These are phyloP conservation scores for Poeciliopsis gracilis DNA, from an alignment of 2,797 vertebrate genomes.

Conservation along the genomic window DNA sequence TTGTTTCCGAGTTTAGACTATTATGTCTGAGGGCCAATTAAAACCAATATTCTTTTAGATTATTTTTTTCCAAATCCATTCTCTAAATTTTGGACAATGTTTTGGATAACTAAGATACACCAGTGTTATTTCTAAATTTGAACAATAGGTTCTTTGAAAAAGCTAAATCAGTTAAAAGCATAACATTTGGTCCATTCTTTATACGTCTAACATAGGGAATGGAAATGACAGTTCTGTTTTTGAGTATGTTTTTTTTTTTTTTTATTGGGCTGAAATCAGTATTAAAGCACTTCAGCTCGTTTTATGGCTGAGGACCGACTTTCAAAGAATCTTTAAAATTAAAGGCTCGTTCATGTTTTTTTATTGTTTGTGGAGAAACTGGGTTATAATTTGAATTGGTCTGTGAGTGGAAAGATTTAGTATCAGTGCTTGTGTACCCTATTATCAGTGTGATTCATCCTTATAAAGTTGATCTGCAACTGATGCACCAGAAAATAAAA, in stretches of 20 bases:
- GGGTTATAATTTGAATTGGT: slow-evolving; percentile 33
- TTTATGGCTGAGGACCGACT: neutral
- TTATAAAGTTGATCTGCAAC: neutral
- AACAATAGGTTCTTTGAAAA: neutral
- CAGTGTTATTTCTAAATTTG: neutral
- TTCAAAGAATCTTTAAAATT: slow-evolving; percentile 1
- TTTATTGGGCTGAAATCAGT: neutral
- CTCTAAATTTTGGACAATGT: neutral
- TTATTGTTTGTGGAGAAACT: slow-evolving; percentile 24
- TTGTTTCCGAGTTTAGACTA: neutral
- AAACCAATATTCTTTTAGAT: neutral
- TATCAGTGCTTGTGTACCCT: slow-evolving; percentile 28
- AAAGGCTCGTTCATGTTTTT: slow-evolving; percentile 26
- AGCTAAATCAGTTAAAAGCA: neutral
- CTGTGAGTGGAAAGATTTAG: slow-evolving; percentile 38
- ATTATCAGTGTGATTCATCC: slow-evolving; percentile 2
- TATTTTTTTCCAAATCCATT: neutral
- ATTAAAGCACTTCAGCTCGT: neutral
- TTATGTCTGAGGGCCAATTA: neutral
- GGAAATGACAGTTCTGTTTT: neutral
- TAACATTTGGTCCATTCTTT: neutral
- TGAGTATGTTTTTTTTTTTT: neutral
- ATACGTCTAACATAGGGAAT: neutral
- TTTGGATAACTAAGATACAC: neutral
- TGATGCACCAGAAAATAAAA: slow-evolving; percentile 42